Evolutionary conservation across 1,140 invertebrate species (phyloP).

Genomic region (Antheraea pernyi): DNA sequence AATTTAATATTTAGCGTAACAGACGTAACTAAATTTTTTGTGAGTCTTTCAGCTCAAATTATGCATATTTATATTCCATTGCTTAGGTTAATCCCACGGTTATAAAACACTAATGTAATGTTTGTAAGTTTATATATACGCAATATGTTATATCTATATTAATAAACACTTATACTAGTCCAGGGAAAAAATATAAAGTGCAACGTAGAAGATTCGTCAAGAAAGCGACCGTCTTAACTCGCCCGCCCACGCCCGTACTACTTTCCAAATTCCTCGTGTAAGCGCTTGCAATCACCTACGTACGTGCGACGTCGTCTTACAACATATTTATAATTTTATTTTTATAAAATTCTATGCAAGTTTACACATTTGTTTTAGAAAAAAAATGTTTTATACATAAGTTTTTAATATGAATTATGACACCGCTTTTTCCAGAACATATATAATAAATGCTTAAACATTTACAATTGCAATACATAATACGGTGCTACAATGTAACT

Average conservation of each 20-base stretch:
- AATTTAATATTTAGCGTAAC: too few species aligned
- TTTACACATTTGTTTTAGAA: background rate
- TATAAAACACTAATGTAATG: too few species aligned
- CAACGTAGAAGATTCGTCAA: constrained; percentile 69
- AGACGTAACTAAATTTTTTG: too few species aligned
- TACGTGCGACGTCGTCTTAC: constrained; percentile 39
- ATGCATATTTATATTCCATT: too few species aligned
- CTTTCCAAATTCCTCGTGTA: constrained; percentile 74
- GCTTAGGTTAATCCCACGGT: too few species aligned
- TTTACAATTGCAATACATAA: too few species aligned
- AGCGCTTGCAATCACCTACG: constrained; percentile 63
- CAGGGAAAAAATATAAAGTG: constrained; percentile 65
- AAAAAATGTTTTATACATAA: background rate
- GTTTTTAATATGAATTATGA: too few species aligned
- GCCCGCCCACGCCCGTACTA: constrained; percentile 70
- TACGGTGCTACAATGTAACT: too few species aligned
- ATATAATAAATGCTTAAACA: too few species aligned
- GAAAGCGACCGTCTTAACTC: constrained; percentile 54
- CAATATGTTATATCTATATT: background rate
- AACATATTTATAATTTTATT: constrained; percentile 36
- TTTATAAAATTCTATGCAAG: constrained; percentile 11
- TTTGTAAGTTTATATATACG: too few species aligned
- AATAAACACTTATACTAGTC: constrained; percentile 23
- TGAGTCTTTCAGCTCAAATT: too few species aligned
- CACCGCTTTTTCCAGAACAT: too few species aligned